These are phyloP conservation scores for Phyllotis vaccarum DNA, from an alignment of 2,797 vertebrate species.

Conservation along the genomic window DNA sequence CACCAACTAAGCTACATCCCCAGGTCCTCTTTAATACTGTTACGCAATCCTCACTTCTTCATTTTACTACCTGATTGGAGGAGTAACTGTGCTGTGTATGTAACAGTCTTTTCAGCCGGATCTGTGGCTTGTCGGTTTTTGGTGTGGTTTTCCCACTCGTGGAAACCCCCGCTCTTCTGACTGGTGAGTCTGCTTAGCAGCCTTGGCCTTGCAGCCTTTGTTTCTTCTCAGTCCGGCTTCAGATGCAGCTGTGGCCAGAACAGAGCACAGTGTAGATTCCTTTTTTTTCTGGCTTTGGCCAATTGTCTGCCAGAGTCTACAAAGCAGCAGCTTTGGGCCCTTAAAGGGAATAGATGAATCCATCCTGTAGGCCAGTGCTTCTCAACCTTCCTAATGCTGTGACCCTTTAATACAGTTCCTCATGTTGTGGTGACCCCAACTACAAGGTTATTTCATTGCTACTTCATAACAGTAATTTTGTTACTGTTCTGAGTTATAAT, in stretches of 20 bases:
- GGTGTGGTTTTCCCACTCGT: no score
- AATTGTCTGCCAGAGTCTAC: not conserved
- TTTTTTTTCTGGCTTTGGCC: not conserved
- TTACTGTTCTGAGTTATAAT: not conserved
- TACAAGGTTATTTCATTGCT: not conserved
- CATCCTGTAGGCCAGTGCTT: no score
- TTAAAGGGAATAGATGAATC: accelerated
- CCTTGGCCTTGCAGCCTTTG: not conserved
- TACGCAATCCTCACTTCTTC: not conserved
- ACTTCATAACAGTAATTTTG: not conserved
- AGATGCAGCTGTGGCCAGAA: not conserved
- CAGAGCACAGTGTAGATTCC: accelerated
- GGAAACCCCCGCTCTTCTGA: accelerated
- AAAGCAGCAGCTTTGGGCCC: accelerated
- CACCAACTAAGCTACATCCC: not conserved
- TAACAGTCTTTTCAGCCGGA: not conserved
- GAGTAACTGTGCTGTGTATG: not conserved
- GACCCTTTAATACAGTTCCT: not conserved
- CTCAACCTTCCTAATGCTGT: no score
- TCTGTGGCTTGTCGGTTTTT: not conserved
- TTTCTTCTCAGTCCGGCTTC: not conserved
- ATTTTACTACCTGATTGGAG: not conserved
- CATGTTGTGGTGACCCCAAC: not conserved
- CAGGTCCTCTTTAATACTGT: not conserved
- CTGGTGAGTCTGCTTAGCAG: not conserved